These are phyloP conservation scores for Paramisgurnus dabryanus DNA, from an alignment of 2,113 vertebrate genomes.

Conservation along the genomic window DNA sequence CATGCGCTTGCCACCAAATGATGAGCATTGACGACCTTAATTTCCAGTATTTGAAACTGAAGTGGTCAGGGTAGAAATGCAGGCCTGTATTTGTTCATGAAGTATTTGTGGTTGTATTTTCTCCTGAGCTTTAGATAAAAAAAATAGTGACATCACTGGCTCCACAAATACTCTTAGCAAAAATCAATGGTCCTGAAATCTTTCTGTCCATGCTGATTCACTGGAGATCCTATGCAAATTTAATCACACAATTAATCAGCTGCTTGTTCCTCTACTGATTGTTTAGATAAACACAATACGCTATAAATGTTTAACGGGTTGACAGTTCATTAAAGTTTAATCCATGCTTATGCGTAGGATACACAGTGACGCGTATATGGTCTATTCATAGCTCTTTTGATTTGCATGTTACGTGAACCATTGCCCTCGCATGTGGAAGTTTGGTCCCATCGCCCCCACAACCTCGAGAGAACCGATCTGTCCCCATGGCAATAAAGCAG, in stretches of 20 bases:
- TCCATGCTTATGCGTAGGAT: not conserved
- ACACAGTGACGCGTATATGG: not conserved
- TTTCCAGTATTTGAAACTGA: not conserved
- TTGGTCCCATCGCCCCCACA: slow-evolving; percentile 11
- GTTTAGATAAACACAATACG: not conserved
- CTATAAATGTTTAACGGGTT: not conserved
- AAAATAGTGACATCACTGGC: slow-evolving; percentile 12
- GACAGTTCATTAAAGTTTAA: slow-evolving; percentile 21
- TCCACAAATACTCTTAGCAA: not conserved
- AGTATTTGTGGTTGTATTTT: not conserved
- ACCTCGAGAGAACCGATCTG: slow-evolving; percentile 4
- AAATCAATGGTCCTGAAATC: not conserved
- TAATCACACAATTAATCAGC: not conserved
- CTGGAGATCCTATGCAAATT: not conserved
- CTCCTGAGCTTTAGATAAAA: no score
- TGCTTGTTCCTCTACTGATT: not conserved
- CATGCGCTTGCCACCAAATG: no score
- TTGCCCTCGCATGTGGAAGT: slow-evolving; percentile 16
- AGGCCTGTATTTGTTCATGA: no score
- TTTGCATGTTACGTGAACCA: slow-evolving; percentile 18
- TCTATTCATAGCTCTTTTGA: slow-evolving; percentile 13
- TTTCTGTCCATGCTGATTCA: not conserved
- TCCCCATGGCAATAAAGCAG: slow-evolving; percentile 22
- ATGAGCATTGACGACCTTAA: no score
- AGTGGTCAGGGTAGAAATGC: no score